Evolutionary conservation across 2,797 vertebrate species (phyloP).

Genomic region (Synaphobranchus kaupii): DNA sequence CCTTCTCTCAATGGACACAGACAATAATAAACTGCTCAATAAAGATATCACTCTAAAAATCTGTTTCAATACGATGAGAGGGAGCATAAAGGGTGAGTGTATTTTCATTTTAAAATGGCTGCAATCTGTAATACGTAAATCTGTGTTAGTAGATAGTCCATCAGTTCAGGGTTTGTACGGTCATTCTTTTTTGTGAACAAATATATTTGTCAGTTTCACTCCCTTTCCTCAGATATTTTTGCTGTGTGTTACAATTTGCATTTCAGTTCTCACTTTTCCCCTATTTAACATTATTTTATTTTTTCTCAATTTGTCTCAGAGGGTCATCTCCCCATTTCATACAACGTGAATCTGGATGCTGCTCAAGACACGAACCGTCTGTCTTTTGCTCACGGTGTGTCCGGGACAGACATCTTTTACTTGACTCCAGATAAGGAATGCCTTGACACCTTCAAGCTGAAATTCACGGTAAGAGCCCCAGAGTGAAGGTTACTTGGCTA

Average conservation of each 20-base stretch:
- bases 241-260: not conserved
- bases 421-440: constrained; percentile 21
- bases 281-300: not conserved
- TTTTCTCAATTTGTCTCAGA: not conserved
- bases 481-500: not conserved
- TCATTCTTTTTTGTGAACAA: not conserved
- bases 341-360: constrained; percentile 67
- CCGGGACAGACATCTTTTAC: not conserved
- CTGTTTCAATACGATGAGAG: constrained; percentile 41
- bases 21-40: not conserved
- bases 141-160: not conserved
- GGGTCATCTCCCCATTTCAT: constrained; percentile 44
- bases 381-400: constrained; percentile 34
- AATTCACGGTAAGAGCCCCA: constrained; percentile 47
- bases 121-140: not conserved
- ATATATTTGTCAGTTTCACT: not conserved
- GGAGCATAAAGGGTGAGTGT: constrained; percentile 25
- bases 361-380: constrained; percentile 63
- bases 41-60: not conserved
- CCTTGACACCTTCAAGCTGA: not conserved
- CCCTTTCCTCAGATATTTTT: not conserved
- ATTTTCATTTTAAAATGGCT: not conserved
- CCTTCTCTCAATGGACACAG: constrained; percentile 27
- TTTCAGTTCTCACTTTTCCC: constrained; percentile 20
- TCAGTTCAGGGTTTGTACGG: not conserved